Base-by-base conservation (phyloP, 2,113 vertebrate species). In the Danio rerio region DNA sequence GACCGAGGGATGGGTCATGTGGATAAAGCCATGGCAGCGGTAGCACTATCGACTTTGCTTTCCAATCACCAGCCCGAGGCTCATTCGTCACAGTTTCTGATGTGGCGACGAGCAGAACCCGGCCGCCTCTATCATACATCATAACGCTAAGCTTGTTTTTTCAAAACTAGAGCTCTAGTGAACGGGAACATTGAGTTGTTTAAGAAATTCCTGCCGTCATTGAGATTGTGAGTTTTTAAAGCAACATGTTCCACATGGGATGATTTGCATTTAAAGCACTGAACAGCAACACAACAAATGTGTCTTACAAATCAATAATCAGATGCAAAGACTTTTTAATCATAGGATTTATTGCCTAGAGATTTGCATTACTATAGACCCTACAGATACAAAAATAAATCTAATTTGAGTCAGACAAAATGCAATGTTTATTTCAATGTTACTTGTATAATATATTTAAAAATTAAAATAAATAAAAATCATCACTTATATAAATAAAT, bases 61-160 rank as follows among this genome's bases (percentile, higher is more conserved):
- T 89, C 88, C 88, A 90, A 89, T 89, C 89, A 80, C 87, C 75
- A 45, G 82, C 82, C 85, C 82, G 73, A 86, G 73, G 78, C 83
- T 84, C 88, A 93, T 92, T 92, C 88, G 85, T 92, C 92, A 92
- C 84, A 61, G 73, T 78, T 83, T 76, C 43, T 87, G 89, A 85
- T 86, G 86, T 80, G 88, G 87, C 69, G 80, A 68, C 80, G 47
- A 83, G 70, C 83, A 50, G 74, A 73, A 74, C 81, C 82, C 42
- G 15, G 21, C 81, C 80, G 16, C 78, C 86, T 76, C 86, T 43
- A 85, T 84, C 87, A 89, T 93, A 88, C 86, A 91, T 93, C 90
- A 93, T 86, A 86, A 45, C 72, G 16, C 78, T 83, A 86, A 90
- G 84, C 80, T 83, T 72, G 58, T 73, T 74, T 58, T n/a, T 74